Base-by-base conservation (phyloP, 2,888 invertebrate species). In the Macrophya annulata region DNA sequence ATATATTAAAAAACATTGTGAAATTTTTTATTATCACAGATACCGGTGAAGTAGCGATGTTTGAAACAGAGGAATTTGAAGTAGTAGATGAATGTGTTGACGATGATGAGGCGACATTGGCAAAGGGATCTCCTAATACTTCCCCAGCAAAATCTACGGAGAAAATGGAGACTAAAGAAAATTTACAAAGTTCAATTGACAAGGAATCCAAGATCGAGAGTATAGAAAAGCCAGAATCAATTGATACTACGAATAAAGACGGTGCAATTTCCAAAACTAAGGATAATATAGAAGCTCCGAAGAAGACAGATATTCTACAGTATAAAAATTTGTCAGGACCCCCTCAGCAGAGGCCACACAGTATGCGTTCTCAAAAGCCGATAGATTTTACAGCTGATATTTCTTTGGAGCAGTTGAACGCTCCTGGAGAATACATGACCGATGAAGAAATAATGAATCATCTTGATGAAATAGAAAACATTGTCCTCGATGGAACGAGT, bases 391-490 rank as follows among this genome's bases (percentile, higher is more conserved):
- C 89, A 17, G 88, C 87, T 21, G 89, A 90, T 25, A 85, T 90
- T 68, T 87, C 88, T 4, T 86, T 89, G 51, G 89, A 89, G 6
- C 77, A 85, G 0, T 79, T 86, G 5, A 87, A 87, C 10, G 85
- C 79, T 9, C 74, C 85, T 0, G 86, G 45, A 62, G 83, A 79
- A 51, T 86, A 85, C 8, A 71, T 87, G 71, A 88, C 86, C 0
- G 90, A 92, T 86, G 91, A 92, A 87, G 91, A 92, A 85, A 89
- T 91, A 43, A 89, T 91, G 89, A 86, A 88, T 77, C 89, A 92
- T 86, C 87, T 92, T 62, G 91, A 92, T 87, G 91, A 90, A 72
- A 91, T 92, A 72, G 92, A 92, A 87, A 92, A 90, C 84, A 91
- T 91, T 77, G 90, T 90, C 37, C 79, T 90, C 37, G 88, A 89